Conservation (phyloP, 2,888 invertebrate species). For the Phytoseiulus persimilis region DNA sequence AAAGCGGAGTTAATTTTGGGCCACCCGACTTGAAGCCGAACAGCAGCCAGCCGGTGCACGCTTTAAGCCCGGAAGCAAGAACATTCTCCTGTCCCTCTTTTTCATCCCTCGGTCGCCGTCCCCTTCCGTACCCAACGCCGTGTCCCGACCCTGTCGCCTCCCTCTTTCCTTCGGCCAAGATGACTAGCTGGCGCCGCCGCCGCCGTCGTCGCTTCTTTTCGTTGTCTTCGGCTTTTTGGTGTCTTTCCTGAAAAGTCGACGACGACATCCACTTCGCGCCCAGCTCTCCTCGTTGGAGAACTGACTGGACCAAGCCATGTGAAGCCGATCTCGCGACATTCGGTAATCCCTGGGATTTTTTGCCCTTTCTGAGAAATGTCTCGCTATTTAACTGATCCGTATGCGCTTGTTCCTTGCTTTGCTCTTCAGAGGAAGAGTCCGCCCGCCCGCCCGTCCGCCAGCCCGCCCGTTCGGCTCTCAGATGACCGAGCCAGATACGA, state of each 20-base stretch:
- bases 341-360: neutral
- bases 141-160: neutral
- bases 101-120: neutral
- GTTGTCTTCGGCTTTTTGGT: neutral
- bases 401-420: neutral
- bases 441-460: neutral
- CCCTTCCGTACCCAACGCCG: neutral
- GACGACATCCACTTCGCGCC: neutral
- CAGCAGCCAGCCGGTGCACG: slow-evolving; percentile 5
- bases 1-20: slow-evolving; percentile 5
- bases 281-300: too few species aligned
- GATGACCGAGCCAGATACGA: neutral
- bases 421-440: neutral
- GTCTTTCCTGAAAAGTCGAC: neutral
- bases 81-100: neutral
- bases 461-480: neutral
- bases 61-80: slow-evolving; percentile 5
- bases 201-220: neutral
- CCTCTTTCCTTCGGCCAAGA: neutral
- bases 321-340: neutral
- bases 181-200: neutral
- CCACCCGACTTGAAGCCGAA: neutral
- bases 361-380: neutral
- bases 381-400: neutral
- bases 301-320: neutral